These are phyloP conservation scores for Carposina sasakii DNA, from an alignment of 1,140 invertebrate genomes.

Conservation along the genomic window DNA sequence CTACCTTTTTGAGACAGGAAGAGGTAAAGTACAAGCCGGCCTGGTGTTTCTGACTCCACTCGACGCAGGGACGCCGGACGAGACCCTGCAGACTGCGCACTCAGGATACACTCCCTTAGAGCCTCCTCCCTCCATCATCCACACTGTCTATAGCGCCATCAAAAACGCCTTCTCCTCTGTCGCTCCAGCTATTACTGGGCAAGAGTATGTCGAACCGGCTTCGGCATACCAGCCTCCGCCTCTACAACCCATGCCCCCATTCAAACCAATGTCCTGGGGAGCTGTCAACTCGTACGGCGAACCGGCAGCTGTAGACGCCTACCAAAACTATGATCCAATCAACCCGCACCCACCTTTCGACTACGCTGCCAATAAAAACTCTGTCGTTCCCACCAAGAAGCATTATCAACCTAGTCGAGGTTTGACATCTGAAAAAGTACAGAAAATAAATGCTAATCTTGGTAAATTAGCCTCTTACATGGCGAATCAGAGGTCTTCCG, in stretches of 20 bases:
- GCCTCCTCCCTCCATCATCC: slow-evolving; percentile 52
- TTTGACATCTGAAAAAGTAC: slow-evolving; percentile 51
- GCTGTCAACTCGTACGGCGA: slow-evolving; percentile 57
- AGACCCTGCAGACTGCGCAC: slow-evolving; percentile 25
- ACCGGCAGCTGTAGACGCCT: slow-evolving; percentile 44
- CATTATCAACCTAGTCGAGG: slow-evolving; percentile 21
- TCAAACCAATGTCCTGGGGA: slow-evolving; percentile 43
- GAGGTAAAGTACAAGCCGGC: slow-evolving; percentile 61
- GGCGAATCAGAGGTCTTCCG: slow-evolving; percentile 50
- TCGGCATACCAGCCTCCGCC: slow-evolving; percentile 37
- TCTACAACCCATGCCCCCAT: slow-evolving; percentile 41
- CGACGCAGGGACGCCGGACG: slow-evolving; percentile 29
- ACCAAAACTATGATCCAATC: slow-evolving; percentile 47
- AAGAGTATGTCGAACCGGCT: neutral
- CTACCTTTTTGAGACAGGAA: slow-evolving; percentile 67
- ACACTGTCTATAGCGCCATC: slow-evolving; percentile 53
- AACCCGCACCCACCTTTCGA: slow-evolving; percentile 35
- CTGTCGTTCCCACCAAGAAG: slow-evolving; percentile 22
- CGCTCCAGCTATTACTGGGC: neutral
- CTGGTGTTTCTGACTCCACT: slow-evolving; percentile 58
- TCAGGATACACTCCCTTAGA: slow-evolving; percentile 49
- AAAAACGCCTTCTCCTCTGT: slow-evolving; percentile 46
- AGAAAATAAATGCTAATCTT: slow-evolving; percentile 54
- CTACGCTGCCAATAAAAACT: slow-evolving; percentile 42
- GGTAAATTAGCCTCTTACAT: slow-evolving; percentile 45